A percentile compares a stretch with the other conserved stretches of the same genome.
Evolutionary conservation across 2,797 vertebrate genomes (phyloP).

Genomic region (Hypotaenidia okinawae): DNA sequence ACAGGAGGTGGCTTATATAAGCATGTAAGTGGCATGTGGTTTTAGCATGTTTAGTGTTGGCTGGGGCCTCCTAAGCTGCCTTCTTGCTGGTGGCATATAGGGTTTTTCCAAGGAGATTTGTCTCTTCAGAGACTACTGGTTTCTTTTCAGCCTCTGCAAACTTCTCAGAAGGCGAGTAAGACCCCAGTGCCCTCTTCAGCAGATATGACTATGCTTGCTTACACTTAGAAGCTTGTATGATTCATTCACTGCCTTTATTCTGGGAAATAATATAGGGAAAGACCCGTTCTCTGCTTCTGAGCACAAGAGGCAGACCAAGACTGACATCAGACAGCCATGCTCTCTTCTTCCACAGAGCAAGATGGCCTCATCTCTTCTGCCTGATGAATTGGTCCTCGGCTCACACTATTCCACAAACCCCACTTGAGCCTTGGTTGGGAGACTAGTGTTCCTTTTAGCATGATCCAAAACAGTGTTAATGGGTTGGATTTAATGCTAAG

Average conservation of each 20-base stretch:
- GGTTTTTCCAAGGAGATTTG: background rate
- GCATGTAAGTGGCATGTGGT: fast-evolving
- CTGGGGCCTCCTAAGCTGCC: background rate
- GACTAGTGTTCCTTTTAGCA: background rate
- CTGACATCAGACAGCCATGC: background rate
- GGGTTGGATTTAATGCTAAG: background rate
- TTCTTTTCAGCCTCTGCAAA: background rate
- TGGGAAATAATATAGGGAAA: background rate
- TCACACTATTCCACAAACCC: background rate
- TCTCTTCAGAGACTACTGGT: background rate
- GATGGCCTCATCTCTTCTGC: background rate
- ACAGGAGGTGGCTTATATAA: background rate
- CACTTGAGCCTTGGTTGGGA: background rate
- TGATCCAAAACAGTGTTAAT: background rate
- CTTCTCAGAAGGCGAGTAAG: background rate
- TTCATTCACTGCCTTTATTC: background rate
- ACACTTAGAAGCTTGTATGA: background rate
- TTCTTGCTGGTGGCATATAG: background rate
- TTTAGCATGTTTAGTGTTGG: background rate
- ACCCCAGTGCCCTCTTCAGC: background rate
- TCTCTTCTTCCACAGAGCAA: background rate
- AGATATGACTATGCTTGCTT: background rate
- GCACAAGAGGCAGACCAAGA: background rate
- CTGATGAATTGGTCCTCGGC: fast-evolving
- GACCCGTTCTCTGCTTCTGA: background rate